Evolutionary conservation across 2,888 invertebrate species (phyloP).

Genomic region (Trypoxylon attenuatum): DNA sequence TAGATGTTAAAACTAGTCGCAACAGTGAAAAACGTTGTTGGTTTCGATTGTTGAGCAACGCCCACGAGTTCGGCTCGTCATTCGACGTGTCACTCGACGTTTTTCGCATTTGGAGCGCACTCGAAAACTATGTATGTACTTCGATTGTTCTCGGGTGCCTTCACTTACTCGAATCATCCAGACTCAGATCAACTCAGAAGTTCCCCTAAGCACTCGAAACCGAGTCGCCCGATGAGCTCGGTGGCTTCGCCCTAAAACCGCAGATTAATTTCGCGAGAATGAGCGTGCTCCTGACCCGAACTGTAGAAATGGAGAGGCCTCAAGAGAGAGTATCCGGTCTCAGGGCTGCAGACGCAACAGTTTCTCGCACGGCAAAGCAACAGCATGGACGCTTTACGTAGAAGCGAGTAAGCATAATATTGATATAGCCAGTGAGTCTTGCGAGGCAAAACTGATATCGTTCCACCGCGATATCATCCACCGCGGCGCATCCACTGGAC

Average conservation of each 20-base stretch:
- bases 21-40: not conserved
- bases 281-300: conserved; percentile 8
- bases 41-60: conserved; percentile 5
- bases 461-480: conserved; percentile 16
- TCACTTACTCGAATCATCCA: too few relatives aligned
- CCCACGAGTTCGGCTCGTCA: not conserved
- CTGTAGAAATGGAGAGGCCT: not conserved
- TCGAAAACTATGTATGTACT: too few relatives aligned
- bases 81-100: too few relatives aligned
- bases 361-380: conserved; percentile 44
- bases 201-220: too few relatives aligned
- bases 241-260: too few relatives aligned
- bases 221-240: too few relatives aligned
- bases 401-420: conserved; percentile 67
- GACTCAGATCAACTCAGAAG: too few relatives aligned
- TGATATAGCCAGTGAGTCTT: conserved; percentile 59
- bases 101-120: too few relatives aligned
- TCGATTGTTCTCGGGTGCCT: too few relatives aligned
- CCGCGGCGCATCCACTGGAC: conserved; percentile 15
- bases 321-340: conserved; percentile 25
- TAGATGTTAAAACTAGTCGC: not conserved
- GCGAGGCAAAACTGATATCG: conserved; percentile 54
- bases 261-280: conserved; percentile 12
- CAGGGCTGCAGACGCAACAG: conserved; percentile 54
- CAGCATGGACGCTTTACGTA: conserved; percentile 52